phyloP scores from a whole-genome alignment of 1,140 invertebrate genomes.

The Paralvinella palmiformis region DNA sequence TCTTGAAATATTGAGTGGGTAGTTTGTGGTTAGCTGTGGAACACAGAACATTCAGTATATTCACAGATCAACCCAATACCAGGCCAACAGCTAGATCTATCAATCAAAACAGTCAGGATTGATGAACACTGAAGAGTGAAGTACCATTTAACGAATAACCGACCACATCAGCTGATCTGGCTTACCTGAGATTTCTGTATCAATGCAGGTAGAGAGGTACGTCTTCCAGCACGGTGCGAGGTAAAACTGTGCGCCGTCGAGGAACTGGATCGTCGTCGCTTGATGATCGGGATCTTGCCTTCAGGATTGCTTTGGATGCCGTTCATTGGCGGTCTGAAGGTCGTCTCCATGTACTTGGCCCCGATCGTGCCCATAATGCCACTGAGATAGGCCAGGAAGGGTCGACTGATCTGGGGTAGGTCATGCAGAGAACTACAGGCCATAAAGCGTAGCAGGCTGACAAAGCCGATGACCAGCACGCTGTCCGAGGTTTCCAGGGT shows the following conservation, averaged over 20 bases:
- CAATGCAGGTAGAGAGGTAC: slow-evolving; percentile 47
- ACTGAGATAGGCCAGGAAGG: slow-evolving; percentile 44
- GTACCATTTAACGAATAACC: too few species aligned
- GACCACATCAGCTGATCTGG: too few species aligned
- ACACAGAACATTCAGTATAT: too few species aligned
- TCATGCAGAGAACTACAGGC: slow-evolving; percentile 38
- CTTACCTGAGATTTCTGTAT: slow-evolving; percentile 48
- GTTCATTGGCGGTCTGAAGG: slow-evolving; percentile 38
- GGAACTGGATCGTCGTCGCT: slow-evolving; percentile 44
- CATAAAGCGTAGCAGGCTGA: slow-evolving; percentile 45
- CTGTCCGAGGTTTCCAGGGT: slow-evolving; percentile 43
- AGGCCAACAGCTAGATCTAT: too few species aligned
- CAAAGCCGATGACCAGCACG: slow-evolving; percentile 36
- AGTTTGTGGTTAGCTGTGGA: too few species aligned
- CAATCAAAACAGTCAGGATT: too few species aligned
- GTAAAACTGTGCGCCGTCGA: slow-evolving; percentile 38
- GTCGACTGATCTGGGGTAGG: slow-evolving; percentile 36
- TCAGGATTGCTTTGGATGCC: slow-evolving; percentile 34
- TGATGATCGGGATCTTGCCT: slow-evolving; percentile 45
- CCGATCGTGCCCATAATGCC: slow-evolving; percentile 44
- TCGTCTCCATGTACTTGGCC: slow-evolving; percentile 48
- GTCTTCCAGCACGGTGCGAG: slow-evolving; percentile 27
- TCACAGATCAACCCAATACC: too few species aligned
- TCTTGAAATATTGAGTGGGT: too few species aligned
- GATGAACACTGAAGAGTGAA: too few species aligned